phyloP scores from a whole-genome alignment of 2,888 invertebrate species.

The Sturmia bella region DNA sequence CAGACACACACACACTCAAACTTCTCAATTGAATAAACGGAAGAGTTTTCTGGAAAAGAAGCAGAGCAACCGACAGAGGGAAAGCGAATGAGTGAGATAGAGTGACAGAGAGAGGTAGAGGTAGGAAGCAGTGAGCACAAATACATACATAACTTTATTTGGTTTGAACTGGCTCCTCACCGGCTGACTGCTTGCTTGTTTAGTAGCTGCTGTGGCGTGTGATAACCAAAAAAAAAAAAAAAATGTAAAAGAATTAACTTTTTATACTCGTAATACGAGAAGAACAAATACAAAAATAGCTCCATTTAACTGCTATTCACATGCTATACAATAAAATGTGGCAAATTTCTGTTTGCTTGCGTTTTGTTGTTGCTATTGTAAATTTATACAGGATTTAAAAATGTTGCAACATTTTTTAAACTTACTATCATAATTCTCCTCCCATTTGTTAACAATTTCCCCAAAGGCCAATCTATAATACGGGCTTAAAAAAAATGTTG shows the following conservation, averaged over 20 bases:
- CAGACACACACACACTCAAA: constrained; percentile 4
- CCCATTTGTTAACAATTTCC: constrained; percentile 63
- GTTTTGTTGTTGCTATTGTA: not conserved
- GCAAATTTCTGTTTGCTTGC: constrained; percentile 22
- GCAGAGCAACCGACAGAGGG: too few species aligned
- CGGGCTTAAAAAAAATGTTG: not conserved
- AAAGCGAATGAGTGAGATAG: too few species aligned
- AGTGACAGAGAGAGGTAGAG: not conserved
- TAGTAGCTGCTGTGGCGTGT: constrained; percentile 44
- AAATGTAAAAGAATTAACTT: not conserved
- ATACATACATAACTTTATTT: constrained; percentile 40
- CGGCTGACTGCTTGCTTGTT: constrained; percentile 43
- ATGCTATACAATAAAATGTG: constrained; percentile 31
- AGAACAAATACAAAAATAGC: constrained; percentile 13
- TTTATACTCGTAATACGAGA: not conserved
- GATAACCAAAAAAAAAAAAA: not conserved
- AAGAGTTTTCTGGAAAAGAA: not conserved
- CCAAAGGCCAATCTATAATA: constrained; percentile 66
- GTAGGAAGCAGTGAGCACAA: constrained; percentile 23
- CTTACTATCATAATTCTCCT: constrained; percentile 42
- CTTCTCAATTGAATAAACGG: constrained; percentile 22
- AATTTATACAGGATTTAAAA: constrained; percentile 6
- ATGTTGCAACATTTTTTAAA: constrained; percentile 22
- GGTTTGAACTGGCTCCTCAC: constrained; percentile 36
- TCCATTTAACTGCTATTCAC: constrained; percentile 34